Percentiles rank a stretch among this genome's conserved stretches.
phyloP scores from a whole-genome alignment of 1,140 invertebrate species.

The Rhopalosiphum padi region DNA sequence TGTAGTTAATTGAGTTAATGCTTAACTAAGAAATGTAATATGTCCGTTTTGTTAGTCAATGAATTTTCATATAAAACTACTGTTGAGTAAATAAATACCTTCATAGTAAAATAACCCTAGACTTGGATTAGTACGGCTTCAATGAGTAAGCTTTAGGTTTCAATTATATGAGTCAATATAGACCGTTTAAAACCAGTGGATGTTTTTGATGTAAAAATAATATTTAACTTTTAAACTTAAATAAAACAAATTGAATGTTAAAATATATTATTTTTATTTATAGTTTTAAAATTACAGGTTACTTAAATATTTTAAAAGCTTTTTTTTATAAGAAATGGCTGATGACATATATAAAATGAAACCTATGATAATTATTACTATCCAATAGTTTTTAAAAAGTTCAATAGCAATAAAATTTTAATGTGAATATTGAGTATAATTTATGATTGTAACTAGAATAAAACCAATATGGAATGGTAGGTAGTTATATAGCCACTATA shows the following conservation, averaged over 20 bases:
- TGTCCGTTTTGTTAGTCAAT: neutral
- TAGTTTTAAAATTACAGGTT: neutral
- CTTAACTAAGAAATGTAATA: neutral
- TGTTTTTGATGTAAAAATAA: neutral
- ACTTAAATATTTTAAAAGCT: neutral
- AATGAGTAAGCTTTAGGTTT: slow-evolving; percentile 29
- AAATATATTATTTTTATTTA: neutral
- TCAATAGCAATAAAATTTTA: neutral
- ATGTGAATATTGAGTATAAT: neutral
- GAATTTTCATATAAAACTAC: neutral
- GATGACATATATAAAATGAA: neutral
- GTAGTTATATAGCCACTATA: neutral
- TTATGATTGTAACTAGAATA: neutral
- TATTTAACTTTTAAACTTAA: neutral
- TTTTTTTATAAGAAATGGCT: neutral
- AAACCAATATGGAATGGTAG: neutral
- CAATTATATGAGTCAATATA: neutral
- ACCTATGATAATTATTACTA: neutral
- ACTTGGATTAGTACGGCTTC: slow-evolving; percentile 3
- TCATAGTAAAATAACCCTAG: neutral
- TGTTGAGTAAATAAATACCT: neutral
- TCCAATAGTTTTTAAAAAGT: too few species aligned
- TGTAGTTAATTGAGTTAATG: neutral
- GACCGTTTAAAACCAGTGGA: neutral
- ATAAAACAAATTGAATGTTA: neutral